A percentile compares a stretch with the other conserved stretches of the same genome.
Conservation (phyloP, 2,797 vertebrate genomes). For the Cuniculus paca region DNA sequence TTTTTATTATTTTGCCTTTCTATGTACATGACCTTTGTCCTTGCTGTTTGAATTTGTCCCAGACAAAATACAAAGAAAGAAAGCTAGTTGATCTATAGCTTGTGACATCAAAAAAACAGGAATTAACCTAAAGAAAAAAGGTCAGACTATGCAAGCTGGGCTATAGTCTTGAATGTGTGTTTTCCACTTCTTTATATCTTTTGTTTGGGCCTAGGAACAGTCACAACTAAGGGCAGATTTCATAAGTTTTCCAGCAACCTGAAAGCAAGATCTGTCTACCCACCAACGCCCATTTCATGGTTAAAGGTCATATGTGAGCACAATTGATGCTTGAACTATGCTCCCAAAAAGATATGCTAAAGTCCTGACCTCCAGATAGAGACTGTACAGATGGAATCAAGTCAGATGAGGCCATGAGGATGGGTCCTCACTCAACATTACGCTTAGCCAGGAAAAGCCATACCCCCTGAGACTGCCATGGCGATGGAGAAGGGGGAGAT, state of each 20-base stretch:
- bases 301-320: neutral
- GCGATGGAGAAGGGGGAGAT: neutral
- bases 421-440: too few relatives aligned
- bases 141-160: neutral
- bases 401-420: neutral
- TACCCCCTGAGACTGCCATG: rapidly evolving
- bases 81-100: neutral
- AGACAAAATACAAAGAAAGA: neutral
- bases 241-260: neutral
- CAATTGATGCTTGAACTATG: neutral
- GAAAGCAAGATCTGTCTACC: neutral
- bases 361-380: neutral
- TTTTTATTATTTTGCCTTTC: slow-evolving; percentile 31
- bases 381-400: neutral
- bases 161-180: neutral
- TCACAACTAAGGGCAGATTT: neutral
- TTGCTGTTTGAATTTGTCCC: neutral
- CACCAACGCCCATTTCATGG: neutral
- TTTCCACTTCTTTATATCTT: neutral
- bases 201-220: neutral
- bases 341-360: neutral
- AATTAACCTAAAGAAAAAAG: neutral
- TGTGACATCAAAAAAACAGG: neutral
- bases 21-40: neutral
- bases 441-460: rapidly evolving